Evolutionary conservation across 2,113 vertebrate species (phyloP).

Genomic region (Balaeniceps rex): DNA sequence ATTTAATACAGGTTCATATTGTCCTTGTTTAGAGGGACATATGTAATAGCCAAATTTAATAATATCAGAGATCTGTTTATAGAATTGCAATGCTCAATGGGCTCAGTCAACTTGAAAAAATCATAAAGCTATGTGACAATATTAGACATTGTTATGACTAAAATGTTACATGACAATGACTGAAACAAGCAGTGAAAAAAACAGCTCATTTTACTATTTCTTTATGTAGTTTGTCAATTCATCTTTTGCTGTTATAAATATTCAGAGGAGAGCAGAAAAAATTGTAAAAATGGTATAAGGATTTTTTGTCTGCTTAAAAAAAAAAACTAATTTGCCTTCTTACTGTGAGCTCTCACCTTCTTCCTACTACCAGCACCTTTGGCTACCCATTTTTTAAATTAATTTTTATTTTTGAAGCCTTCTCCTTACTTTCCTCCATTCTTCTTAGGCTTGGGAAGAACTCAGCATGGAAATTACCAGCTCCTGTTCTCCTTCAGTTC

Average conservation of each 20-base stretch:
- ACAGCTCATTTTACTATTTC: conserved; percentile 5
- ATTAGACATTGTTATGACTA: not conserved
- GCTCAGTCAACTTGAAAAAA: not conserved
- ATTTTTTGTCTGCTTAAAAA: not conserved
- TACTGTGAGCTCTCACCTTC: not conserved
- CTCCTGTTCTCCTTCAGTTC: not conserved
- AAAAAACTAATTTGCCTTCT: not conserved
- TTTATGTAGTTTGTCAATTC: not conserved
- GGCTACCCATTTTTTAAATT: not conserved
- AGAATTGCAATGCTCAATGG: not conserved
- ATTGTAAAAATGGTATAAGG: not conserved
- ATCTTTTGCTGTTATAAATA: not conserved
- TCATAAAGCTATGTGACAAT: not conserved
- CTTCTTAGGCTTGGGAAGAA: not conserved
- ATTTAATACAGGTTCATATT: conserved; percentile 6
- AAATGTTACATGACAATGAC: not conserved
- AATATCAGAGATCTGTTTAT: not conserved
- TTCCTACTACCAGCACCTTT: not conserved
- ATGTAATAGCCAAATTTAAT: conserved; percentile 2
- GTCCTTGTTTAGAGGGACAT: conserved; percentile 22
- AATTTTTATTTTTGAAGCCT: not conserved
- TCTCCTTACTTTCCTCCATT: not conserved
- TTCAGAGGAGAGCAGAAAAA: not conserved
- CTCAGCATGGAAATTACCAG: not conserved
- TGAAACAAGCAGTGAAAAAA: not conserved